Percentiles rank a stretch among this genome's conserved stretches.
Evolutionary conservation across 2,888 invertebrate species (phyloP).

Genomic region (Sphinx pinastri): DNA sequence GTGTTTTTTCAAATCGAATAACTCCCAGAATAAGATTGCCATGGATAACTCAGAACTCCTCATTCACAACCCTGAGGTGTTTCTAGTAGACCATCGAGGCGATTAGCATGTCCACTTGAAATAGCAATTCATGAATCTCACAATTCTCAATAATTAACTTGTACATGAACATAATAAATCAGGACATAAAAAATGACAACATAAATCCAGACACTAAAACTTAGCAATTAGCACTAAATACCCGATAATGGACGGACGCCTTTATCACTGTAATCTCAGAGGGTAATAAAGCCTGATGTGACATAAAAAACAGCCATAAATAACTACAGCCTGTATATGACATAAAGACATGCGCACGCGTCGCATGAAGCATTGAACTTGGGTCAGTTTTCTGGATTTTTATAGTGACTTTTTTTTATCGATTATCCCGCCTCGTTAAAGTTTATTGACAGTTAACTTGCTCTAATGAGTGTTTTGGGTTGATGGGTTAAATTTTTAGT

Average conservation of each 20-base stretch:
- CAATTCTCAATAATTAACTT: conserved; percentile 12
- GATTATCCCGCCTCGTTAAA: conserved; percentile 47
- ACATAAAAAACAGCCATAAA: conserved; percentile 52
- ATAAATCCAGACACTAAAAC: conserved; percentile 48
- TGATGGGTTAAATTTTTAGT: conserved; percentile 49
- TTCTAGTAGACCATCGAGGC: no score
- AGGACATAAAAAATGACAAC: conserved; percentile 17
- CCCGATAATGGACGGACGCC: conserved; percentile 58
- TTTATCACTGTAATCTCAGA: conserved; percentile 58
- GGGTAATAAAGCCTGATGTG: conserved; percentile 35
- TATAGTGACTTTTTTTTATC: conserved; percentile 8
- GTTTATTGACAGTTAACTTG: conserved; percentile 63
- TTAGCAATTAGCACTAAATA: conserved; percentile 72
- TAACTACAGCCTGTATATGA: conserved; percentile 55
- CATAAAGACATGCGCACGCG: conserved; percentile 75
- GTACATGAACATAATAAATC: conserved; percentile 9
- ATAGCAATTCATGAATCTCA: not conserved
- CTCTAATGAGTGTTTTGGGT: conserved; percentile 52
- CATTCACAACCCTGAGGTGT: not conserved
- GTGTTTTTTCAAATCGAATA: no score
- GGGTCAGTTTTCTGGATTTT: conserved; percentile 5
- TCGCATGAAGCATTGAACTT: conserved; percentile 35
- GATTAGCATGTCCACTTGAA: not conserved
- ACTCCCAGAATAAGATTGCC: no score
- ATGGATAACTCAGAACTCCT: no score